These are phyloP conservation scores for Neogale vison DNA, from an alignment of 2,113 vertebrate species.

Conservation along the genomic window DNA sequence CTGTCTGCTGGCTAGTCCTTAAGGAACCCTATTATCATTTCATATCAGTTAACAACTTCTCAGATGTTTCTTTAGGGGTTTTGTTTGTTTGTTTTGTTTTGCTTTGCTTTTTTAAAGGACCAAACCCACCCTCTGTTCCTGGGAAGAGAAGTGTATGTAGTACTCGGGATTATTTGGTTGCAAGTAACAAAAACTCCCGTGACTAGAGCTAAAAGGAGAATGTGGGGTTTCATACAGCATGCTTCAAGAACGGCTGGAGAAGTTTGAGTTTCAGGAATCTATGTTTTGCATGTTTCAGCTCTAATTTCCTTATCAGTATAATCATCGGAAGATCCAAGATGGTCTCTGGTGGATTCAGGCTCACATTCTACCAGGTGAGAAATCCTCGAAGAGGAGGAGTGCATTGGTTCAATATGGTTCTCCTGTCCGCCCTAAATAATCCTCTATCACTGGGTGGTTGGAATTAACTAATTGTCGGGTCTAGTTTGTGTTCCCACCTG, in stretches of 20 bases:
- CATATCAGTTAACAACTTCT: not conserved
- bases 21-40: not conserved
- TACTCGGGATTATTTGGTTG: not conserved
- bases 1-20: not conserved
- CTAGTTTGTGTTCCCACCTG: not conserved
- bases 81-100: not conserved
- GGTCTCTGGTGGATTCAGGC: not conserved
- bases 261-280: not conserved
- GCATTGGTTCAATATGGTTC: not conserved
- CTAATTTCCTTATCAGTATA: not conserved
- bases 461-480: not conserved
- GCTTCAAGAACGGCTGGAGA: not conserved
- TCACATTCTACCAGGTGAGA: not conserved
- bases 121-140: not conserved
- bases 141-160: not conserved
- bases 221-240: accelerated
- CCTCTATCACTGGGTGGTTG: not conserved
- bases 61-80: not conserved
- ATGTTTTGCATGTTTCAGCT: not conserved
- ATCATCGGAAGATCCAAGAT: not conserved
- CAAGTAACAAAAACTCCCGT: not conserved
- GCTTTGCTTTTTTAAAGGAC: not conserved
- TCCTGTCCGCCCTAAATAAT: not conserved
- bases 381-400: not conserved
- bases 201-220: not conserved